Evolutionary conservation across 1,140 invertebrate species (phyloP), one percentile per base, ranked within the genome.

Genomic region (Xylocopa sonorina): DNA sequence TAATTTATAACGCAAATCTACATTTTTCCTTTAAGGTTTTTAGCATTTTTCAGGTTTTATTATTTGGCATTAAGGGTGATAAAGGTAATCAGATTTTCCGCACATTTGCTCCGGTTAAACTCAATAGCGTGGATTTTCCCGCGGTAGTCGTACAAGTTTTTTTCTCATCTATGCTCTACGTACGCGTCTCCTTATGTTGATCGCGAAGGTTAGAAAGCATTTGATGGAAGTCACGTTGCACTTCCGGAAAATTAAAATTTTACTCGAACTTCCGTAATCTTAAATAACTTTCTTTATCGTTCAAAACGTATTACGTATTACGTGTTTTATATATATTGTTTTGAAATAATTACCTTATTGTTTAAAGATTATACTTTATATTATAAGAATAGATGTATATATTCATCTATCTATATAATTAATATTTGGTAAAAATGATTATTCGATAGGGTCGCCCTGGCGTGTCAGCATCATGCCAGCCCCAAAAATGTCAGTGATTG

Each of bases 391-490:
- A 43, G 16, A n/a, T 32, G n/a, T 24, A 6, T 24, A 5, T 5
- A n/a, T 9, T 0, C 14, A 38, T 63, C n/a, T 38, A 41, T 41
- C 14, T 38, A 5, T 18, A 24, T 21, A 63, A 27, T 43, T 63
- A 27, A 18, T 63, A 63, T 63, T 2, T 27, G n/a, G 43, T 48
- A 32, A 38, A n/a, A 62, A 75, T 80, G 60, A 34, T 6, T 38
- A 71, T 67, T 81, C 94, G 93, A 24, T 93, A 98, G 97, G 97
- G 87, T 98, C 97, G 94, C 97, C 97, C 91, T 98, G 97, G 97
- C 95, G 95, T 93, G 96, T 97, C 87, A 95, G 96, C 91, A 96
- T 98, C 88, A 97, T 97, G 96, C 94, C 95, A 83, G 90, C 94
- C 91, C 93, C 95, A 91, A 95, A 96, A 93, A 92, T 96, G 94